Percentiles rank a stretch among this genome's conserved stretches.
Conservation (phyloP, 2,888 invertebrate genomes). For the Emesis furor region DNA sequence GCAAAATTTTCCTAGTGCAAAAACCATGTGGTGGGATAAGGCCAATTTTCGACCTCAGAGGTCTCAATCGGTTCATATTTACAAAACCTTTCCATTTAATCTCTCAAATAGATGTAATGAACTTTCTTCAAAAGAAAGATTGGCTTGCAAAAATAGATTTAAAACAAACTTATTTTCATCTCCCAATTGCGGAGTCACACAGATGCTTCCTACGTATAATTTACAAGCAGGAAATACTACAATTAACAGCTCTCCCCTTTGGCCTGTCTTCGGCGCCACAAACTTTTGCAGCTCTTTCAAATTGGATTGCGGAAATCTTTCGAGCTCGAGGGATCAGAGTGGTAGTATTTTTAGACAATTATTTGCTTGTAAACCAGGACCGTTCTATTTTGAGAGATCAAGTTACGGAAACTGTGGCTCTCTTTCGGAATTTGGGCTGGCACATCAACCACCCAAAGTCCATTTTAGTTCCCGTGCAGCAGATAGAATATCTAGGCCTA, state of each 20-base stretch:
- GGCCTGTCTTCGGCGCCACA: no score
- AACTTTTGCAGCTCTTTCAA: no score
- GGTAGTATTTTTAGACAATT: conserved; percentile 50
- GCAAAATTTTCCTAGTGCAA: no score
- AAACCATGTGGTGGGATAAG: no score
- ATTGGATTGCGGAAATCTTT: conserved; percentile 44
- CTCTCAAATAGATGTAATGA: conserved; percentile 48
- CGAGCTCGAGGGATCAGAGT: conserved; percentile 34
- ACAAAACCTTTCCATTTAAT: conserved; percentile 65
- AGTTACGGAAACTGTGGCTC: conserved; percentile 31
- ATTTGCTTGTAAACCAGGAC: conserved; percentile 42
- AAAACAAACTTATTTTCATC: conserved; percentile 35
- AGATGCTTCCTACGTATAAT: conserved; percentile 37
- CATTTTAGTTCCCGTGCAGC: conserved; percentile 26
- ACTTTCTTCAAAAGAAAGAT: conserved; percentile 62
- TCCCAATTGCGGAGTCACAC: conserved; percentile 29
- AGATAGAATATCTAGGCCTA: conserved; percentile 55
- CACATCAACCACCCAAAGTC: conserved; percentile 57
- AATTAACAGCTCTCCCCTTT: not conserved
- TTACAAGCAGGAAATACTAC: conserved; percentile 34
- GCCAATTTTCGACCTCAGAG: not conserved
- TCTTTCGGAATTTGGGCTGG: conserved; percentile 56
- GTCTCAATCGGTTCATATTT: not conserved
- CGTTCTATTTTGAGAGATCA: conserved; percentile 11
- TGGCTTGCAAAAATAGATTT: conserved; percentile 36